Evolutionary conservation across 2,113 vertebrate genomes (phyloP).

Genomic region (Jacana jacana): DNA sequence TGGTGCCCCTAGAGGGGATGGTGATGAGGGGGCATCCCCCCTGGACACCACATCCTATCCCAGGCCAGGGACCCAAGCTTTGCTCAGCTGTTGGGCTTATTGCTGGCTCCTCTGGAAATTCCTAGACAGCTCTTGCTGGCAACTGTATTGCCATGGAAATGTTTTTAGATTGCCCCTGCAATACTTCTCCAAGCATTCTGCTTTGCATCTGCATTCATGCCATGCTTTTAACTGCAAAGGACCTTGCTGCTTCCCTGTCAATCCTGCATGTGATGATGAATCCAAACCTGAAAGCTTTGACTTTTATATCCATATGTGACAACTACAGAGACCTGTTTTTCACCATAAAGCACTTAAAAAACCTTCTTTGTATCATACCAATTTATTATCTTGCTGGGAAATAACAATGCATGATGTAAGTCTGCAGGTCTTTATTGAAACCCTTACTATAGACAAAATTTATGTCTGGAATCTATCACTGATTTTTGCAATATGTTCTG

Average conservation of each 20-base stretch:
- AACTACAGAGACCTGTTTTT: background rate
- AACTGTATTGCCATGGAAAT: background rate
- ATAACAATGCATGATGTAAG: background rate
- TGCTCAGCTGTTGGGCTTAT: background rate
- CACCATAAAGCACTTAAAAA: background rate
- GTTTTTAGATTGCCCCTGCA: background rate
- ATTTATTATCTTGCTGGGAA: background rate
- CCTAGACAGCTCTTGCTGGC: background rate
- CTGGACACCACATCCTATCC: fast-evolving
- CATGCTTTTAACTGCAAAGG: background rate
- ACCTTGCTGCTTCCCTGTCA: background rate
- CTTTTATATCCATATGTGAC: background rate
- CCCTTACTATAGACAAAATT: background rate
- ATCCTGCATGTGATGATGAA: background rate
- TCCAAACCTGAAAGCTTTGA: background rate
- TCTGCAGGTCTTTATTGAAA: background rate
- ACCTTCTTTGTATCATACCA: background rate
- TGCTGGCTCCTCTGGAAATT: background rate
- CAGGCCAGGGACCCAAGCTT: background rate
- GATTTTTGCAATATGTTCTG: background rate
- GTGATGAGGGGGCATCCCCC: background rate
- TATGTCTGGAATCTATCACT: background rate
- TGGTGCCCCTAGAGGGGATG: background rate
- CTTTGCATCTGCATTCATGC: background rate
- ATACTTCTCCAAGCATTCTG: background rate